phyloP scores from a whole-genome alignment of 2,888 invertebrate genomes.

The Tenthredo mesomela region DNA sequence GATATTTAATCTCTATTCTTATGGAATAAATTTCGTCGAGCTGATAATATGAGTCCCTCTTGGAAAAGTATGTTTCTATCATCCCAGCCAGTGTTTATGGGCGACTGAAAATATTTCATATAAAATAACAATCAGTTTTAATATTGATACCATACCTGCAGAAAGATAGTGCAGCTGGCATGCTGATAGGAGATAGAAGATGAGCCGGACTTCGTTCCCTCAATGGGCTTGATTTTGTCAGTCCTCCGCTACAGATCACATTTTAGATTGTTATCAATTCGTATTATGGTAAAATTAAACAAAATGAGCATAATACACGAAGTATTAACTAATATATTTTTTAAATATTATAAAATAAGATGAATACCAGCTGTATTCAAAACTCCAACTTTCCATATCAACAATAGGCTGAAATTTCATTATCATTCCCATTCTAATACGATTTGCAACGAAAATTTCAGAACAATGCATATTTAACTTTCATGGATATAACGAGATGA shows the following conservation, averaged over 20 bases:
- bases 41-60: not conserved
- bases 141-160: slow-evolving; percentile 79
- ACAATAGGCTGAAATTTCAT: slow-evolving; percentile 41
- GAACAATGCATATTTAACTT: not conserved
- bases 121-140: slow-evolving; percentile 1
- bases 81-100: not conserved
- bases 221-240: slow-evolving; percentile 74
- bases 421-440: slow-evolving; percentile 43
- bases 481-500: not conserved
- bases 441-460: slow-evolving; percentile 2
- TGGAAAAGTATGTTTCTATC: not conserved
- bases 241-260: slow-evolving; percentile 73
- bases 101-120: slow-evolving; percentile 45
- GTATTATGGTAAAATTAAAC: slow-evolving; percentile 26
- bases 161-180: slow-evolving; percentile 81
- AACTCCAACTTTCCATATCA: slow-evolving; percentile 51
- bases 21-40: not conserved
- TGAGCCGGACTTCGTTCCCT: slow-evolving; percentile 76
- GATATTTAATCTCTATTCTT: not conserved
- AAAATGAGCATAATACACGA: not conserved
- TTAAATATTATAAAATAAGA: slow-evolving; percentile 6
- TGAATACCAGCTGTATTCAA: slow-evolving; percentile 53
- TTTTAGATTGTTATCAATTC: slow-evolving; percentile 61
- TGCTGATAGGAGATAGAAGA: slow-evolving; percentile 82
- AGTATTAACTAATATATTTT: not conserved